These are phyloP conservation scores for Neoitamus cyanurus DNA, from an alignment of 2,888 invertebrate genomes.

Conservation along the genomic window DNA sequence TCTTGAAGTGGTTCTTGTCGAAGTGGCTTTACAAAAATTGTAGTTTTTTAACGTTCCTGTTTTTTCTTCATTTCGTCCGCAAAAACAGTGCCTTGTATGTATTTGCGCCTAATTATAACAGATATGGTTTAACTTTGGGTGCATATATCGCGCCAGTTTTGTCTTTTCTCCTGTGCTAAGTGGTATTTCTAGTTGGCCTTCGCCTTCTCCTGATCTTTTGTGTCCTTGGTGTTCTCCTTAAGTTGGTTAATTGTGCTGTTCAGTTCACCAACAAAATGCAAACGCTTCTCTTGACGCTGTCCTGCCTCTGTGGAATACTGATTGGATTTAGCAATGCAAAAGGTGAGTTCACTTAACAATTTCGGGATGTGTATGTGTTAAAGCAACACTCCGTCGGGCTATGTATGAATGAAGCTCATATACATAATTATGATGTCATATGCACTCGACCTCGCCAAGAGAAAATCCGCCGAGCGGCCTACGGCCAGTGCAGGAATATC, in stretches of 20 bases:
- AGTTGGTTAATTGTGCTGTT: not conserved
- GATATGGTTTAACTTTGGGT: slow-evolving; percentile 11
- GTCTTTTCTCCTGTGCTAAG: slow-evolving; percentile 12
- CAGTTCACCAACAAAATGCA: slow-evolving; percentile 31
- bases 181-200: slow-evolving; percentile 4
- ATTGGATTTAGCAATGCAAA: slow-evolving; percentile 54
- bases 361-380: not conserved
- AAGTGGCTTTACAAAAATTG: not conserved
- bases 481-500: not conserved
- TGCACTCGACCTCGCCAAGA: not conserved
- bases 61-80: not conserved
- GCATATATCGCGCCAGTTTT: not conserved
- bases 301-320: slow-evolving; percentile 53
- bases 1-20: not conserved
- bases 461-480: not conserved
- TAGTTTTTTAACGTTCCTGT: not conserved
- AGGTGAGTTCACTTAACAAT: slow-evolving; percentile 50
- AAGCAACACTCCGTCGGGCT: not conserved
- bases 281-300: not conserved
- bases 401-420: not conserved
- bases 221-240: not conserved
- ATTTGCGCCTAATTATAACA: not conserved
- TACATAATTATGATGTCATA: not conserved
- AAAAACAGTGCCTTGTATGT: not conserved
- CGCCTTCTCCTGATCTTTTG: not conserved